phyloP scores from a whole-genome alignment of 2,888 invertebrate genomes.

The Trichacis sp. region DNA sequence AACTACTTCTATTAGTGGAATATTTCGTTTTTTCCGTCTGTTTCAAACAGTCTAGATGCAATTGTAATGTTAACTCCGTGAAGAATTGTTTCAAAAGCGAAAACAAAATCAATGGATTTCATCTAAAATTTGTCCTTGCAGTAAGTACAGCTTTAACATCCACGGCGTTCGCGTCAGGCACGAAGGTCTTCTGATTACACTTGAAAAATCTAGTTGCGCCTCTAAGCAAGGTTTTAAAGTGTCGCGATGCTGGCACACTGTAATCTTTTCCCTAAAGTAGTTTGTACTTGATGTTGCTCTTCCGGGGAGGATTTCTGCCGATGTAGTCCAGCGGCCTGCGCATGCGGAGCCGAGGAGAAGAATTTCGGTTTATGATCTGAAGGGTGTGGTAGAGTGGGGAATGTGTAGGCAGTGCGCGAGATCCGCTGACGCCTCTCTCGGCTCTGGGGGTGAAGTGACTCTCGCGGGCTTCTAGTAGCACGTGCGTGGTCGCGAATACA shows the following conservation, averaged over 20 bases:
- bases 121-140: no score
- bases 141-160: no score
- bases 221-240: background rate
- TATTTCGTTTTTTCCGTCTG: no score
- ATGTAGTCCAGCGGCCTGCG: slow-evolving; percentile 43
- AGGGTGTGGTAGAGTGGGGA: slow-evolving; percentile 60
- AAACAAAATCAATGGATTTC: no score
- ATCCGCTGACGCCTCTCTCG: slow-evolving; percentile 33
- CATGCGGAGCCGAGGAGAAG: slow-evolving; percentile 26
- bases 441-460: slow-evolving; percentile 43
- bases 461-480: slow-evolving; percentile 40
- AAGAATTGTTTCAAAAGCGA: no score
- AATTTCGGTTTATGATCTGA: slow-evolving; percentile 63
- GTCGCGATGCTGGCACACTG: background rate
- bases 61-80: no score
- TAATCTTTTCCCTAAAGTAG: background rate
- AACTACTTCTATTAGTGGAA: no score
- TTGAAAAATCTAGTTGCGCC: no score
- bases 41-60: no score
- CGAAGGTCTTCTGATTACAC: no score
- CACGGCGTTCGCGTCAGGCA: no score
- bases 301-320: slow-evolving; percentile 24
- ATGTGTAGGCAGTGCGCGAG: slow-evolving; percentile 44
- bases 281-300: slow-evolving; percentile 11
- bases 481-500: slow-evolving; percentile 39